Base-by-base conservation (phyloP, 2,888 invertebrate genomes). In the Drosophila ustulata region DNA sequence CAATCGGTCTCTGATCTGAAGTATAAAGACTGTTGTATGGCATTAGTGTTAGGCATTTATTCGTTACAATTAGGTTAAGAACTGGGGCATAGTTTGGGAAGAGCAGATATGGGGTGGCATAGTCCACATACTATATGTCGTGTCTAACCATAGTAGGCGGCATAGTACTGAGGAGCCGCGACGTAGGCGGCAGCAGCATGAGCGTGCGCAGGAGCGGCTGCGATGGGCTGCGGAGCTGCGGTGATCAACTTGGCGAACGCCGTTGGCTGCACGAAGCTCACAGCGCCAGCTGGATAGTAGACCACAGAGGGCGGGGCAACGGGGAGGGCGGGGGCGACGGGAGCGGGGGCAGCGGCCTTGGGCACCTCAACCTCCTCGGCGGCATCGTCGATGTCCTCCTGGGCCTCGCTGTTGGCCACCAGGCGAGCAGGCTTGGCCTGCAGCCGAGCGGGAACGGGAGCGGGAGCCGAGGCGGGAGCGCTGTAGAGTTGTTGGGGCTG, bases 201-300 rank as follows among this genome's bases (percentile, higher is more conserved):
- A 18, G 18, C 18, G 2, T 18, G 18, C 1, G 55, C 7, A 4
- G 69, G 45, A 37, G 49, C 49, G 0, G 45, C 28, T 3, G 59
- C 25, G 7, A 65, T n/a, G 4, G 65, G 26, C 5, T 62, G 84
- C 2, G 56, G 39, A 1, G 80, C 70, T 0, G 71, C 68, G 0
- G 71, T 25, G n/a, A 84, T 68, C 9, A 78, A 34, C 39, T 79
- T 85, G 56, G 82, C 70, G n/a, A 61, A 75, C 2, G 81, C 50
- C 1, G 80, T 58, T 1, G 89, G 90, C 39, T 88, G 90, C 23
- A 90, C 88, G 46, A 89, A 90, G 50, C 85, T 68, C 0, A 90
- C 80, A 8, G 90, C 88, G 45, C 79, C 79, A 1, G 90, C 90
- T 3, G 90, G 90, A 67, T 84, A 90, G 43, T 90, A 90, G 9